A percentile compares a stretch with the other conserved stretches of the same genome.
Evolutionary conservation across 2,888 invertebrate species (phyloP).

Genomic region (Tinea trinotella): DNA sequence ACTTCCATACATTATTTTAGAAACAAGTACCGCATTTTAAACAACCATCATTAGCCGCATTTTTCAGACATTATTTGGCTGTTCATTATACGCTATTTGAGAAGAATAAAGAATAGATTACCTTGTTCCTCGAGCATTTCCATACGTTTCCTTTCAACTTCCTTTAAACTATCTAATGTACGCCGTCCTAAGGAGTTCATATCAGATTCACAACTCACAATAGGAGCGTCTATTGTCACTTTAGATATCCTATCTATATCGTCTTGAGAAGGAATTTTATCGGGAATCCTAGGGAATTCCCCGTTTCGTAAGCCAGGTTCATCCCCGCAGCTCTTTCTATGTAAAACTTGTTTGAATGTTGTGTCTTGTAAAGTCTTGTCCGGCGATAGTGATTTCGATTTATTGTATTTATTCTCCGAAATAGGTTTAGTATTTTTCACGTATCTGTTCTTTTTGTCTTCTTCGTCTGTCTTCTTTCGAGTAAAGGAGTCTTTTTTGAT

Average conservation of each 20-base stretch:
- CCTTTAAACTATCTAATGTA: conserved; percentile 88
- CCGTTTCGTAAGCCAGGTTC: conserved; percentile 43
- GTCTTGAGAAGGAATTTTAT: conserved; percentile 82
- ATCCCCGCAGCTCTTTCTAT: conserved; percentile 64
- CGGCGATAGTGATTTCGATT: conserved; percentile 55
- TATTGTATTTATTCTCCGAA: conserved; percentile 56
- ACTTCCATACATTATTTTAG: no score
- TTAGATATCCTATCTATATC: conserved; percentile 91
- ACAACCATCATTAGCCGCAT: no score
- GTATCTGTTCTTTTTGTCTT: conserved; percentile 44
- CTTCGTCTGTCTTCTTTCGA: conserved; percentile 40
- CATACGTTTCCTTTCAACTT: conserved; percentile 90
- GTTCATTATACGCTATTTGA: no score
- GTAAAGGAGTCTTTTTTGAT: conserved; percentile 64
- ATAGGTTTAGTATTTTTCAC: conserved; percentile 52
- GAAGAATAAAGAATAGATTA: no score
- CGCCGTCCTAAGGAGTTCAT: conserved; percentile 79
- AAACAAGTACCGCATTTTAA: no score
- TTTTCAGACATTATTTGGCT: no score
- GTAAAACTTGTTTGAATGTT: conserved; percentile 26
- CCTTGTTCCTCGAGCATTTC: conserved; percentile 92
- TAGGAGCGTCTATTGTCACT: conserved; percentile 87
- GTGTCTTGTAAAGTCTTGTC: conserved; percentile 42
- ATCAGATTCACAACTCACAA: conserved; percentile 78
- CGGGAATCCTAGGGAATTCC: conserved; percentile 49